Percentiles rank a stretch among this genome's conserved stretches.
Evolutionary conservation across 2,797 vertebrate genomes (phyloP).

Genomic region (Phyllotis vaccarum): DNA sequence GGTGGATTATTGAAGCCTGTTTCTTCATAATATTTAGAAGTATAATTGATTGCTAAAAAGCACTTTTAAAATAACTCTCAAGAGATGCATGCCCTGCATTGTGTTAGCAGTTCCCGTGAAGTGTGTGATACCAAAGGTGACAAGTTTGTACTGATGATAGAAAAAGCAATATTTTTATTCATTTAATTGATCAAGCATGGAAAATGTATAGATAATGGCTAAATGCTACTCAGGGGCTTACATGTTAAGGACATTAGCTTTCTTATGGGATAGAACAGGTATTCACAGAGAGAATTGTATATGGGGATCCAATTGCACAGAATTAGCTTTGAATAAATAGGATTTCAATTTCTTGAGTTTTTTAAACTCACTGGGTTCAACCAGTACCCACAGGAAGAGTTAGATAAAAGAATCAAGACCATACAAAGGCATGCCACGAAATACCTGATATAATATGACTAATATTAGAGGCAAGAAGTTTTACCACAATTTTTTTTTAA

Average conservation of each 20-base stretch:
- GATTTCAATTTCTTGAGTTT: slow-evolving; percentile 57
- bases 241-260: slow-evolving; percentile 40
- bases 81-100: neutral
- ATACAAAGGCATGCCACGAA: neutral
- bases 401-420: slow-evolving; percentile 33
- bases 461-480: slow-evolving; percentile 17
- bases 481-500: slow-evolving; percentile 43
- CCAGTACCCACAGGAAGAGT: neutral
- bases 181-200: slow-evolving; percentile 11
- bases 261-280: slow-evolving; percentile 25
- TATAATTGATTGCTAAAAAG: neutral
- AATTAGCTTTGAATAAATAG: slow-evolving; percentile 63
- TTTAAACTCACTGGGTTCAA: neutral
- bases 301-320: slow-evolving; percentile 68
- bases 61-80: neutral
- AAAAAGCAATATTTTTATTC: neutral
- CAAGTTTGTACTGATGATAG: neutral
- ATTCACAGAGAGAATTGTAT: slow-evolving; percentile 36
- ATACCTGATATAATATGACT: neutral
- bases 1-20: neutral
- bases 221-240: slow-evolving; percentile 30
- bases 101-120: slow-evolving; percentile 43
- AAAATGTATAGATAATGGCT: slow-evolving; percentile 39
- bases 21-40: slow-evolving; percentile 30
- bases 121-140: neutral